Evolutionary conservation across 2,888 invertebrate species (phyloP).

Genomic region (Parasteatoda lunata): DNA sequence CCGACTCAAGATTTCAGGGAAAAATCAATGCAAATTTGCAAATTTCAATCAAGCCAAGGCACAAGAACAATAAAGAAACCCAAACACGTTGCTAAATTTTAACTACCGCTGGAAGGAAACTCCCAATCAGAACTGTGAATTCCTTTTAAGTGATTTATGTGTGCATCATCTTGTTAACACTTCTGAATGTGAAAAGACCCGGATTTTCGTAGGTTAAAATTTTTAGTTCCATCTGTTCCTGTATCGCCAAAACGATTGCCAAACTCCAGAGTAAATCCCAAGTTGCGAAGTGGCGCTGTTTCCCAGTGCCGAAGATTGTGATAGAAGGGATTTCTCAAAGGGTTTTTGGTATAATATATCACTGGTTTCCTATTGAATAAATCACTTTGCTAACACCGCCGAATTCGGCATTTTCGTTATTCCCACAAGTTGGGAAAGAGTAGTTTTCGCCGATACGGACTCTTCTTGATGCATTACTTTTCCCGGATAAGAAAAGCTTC

Average conservation of each 20-base stretch:
- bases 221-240: too few species aligned
- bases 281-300: too few species aligned
- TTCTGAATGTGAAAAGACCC: slow-evolving; percentile 13
- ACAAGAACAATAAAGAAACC: too few species aligned
- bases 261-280: too few species aligned
- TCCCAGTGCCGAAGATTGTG: background rate
- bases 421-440: slow-evolving; percentile 39
- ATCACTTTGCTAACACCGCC: slow-evolving; percentile 23
- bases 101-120: too few species aligned
- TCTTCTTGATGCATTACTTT: slow-evolving; percentile 15
- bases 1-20: too few species aligned
- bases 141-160: slow-evolving; percentile 30
- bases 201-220: too few species aligned
- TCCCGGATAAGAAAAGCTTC: slow-evolving; percentile 8
- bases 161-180: slow-evolving; percentile 26
- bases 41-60: too few species aligned
- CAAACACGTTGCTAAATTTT: too few species aligned
- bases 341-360: slow-evolving; percentile 38
- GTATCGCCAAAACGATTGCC: too few species aligned
- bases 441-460: background rate
- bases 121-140: background rate
- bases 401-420: slow-evolving; percentile 39
- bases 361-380: slow-evolving; percentile 31
- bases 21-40: too few species aligned
- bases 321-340: slow-evolving; percentile 2